Conservation (phyloP, 2,888 invertebrate species). For the Anthophora plumipes region DNA sequence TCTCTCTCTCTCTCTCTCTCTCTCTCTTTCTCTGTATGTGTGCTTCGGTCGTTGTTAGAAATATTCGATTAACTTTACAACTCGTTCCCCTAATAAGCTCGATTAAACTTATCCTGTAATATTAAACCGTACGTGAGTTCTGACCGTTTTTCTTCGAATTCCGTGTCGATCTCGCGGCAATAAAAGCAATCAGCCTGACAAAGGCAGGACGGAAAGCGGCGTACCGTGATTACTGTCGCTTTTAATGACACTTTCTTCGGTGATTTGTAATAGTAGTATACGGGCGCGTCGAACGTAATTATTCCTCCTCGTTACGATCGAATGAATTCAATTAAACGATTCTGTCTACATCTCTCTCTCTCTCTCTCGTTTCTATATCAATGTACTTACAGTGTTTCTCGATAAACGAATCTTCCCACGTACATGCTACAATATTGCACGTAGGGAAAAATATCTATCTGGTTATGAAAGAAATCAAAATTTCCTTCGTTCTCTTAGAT, state of each 20-base stretch:
- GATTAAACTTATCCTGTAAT: constrained; percentile 12
- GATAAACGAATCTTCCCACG: constrained; percentile 57
- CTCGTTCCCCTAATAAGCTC: constrained; percentile 10
- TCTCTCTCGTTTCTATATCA: constrained; percentile 42
- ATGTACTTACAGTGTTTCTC: constrained; percentile 43
- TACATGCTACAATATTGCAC: constrained; percentile 6
- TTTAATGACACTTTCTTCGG: constrained; percentile 65
- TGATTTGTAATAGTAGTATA: constrained; percentile 73
- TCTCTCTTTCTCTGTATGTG: not conserved
- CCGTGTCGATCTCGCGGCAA: constrained; percentile 32
- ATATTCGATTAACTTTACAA: not conserved
- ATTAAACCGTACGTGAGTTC: not conserved
- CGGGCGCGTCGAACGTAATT: constrained; percentile 71
- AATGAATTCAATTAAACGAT: constrained; percentile 73
- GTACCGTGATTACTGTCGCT: constrained; percentile 52
- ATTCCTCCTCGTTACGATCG: constrained; percentile 72
- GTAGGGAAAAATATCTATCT: not conserved
- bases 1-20: not conserved
- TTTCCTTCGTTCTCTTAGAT: not conserved
- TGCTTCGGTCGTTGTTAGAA: not conserved
- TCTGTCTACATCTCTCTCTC: not conserved
- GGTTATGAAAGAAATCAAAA: not conserved
- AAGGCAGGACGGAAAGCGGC: constrained; percentile 10
- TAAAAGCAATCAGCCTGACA: constrained; percentile 55
- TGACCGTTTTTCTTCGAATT: constrained; percentile 39